Conservation (phyloP, 2,797 vertebrate species). For the Rallus crepitans region DNA sequence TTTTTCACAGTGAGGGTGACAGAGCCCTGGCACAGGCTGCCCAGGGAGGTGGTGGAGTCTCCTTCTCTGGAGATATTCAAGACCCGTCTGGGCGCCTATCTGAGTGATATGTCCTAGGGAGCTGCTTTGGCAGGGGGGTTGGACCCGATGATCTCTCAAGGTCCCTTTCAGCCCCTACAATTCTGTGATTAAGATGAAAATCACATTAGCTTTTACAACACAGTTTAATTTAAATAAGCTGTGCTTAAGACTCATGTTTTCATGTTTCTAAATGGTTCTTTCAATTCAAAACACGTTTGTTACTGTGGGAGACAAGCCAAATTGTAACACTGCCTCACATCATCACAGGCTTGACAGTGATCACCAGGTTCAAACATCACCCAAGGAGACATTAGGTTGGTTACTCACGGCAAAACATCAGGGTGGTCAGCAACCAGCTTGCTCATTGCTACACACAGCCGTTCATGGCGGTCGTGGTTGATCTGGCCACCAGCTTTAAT, state of each 20-base stretch:
- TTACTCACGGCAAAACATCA: constrained; percentile 91
- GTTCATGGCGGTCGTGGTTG: constrained; percentile 94
- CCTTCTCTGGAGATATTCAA: too few relatives aligned
- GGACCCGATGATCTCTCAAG: too few relatives aligned
- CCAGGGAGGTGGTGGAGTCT: too few relatives aligned
- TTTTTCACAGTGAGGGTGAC: too few relatives aligned
- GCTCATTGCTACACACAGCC: constrained; percentile 95
- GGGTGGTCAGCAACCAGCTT: constrained; percentile 88
- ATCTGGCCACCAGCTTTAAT: constrained; percentile 86
- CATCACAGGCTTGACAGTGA: too few relatives aligned
- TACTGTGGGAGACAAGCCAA: neutral
- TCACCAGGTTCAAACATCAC: neutral
- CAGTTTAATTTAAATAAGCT: neutral
- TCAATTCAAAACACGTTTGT: neutral
- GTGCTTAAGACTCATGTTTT: neutral
- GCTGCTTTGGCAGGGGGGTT: too few relatives aligned
- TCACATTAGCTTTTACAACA: neutral
- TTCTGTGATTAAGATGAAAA: neutral
- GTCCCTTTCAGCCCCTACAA: too few relatives aligned
- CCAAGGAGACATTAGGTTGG: neutral
- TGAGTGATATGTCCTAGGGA: too few relatives aligned
- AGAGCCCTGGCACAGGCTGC: too few relatives aligned
- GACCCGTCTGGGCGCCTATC: too few relatives aligned
- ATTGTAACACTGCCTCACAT: neutral
- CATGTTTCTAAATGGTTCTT: neutral